phyloP scores from a whole-genome alignment of 2,797 vertebrate species.

The Rhincodon typus region DNA sequence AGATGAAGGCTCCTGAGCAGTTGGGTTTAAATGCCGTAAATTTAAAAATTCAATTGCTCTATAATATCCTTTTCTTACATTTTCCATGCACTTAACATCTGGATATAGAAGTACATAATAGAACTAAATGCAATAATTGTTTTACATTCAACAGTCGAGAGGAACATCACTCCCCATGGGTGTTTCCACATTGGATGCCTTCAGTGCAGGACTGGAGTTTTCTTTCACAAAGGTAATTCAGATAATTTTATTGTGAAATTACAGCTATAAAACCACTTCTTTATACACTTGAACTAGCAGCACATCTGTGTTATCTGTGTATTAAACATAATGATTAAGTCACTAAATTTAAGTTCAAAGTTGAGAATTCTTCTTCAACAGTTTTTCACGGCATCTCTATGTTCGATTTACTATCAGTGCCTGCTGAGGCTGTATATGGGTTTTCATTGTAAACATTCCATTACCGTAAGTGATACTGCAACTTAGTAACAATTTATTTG shows the following conservation, averaged over 20 bases:
- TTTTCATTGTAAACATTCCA: background rate
- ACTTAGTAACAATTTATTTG: background rate
- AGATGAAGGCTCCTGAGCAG: background rate
- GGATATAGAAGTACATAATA: background rate
- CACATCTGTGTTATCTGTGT: background rate
- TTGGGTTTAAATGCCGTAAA: background rate
- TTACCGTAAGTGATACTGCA: background rate
- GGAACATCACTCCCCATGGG: slow-evolving; percentile 71
- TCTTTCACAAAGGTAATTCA: slow-evolving; percentile 66
- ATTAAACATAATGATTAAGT: background rate
- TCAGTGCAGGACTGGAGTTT: slow-evolving; percentile 62
- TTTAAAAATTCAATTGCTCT: background rate
- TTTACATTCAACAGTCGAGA: slow-evolving; percentile 61
- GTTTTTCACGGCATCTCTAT: background rate
- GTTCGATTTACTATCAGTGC: background rate
- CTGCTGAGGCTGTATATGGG: background rate
- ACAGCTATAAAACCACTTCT: background rate
- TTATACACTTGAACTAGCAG: background rate
- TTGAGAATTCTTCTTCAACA: background rate
- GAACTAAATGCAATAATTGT: background rate
- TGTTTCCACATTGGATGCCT: slow-evolving; percentile 84
- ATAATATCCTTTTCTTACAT: background rate
- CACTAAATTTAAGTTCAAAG: background rate
- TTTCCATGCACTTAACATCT: too few species aligned
- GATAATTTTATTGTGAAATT: background rate